Conservation (phyloP, 2,888 invertebrate species). For the Spisula solida region DNA sequence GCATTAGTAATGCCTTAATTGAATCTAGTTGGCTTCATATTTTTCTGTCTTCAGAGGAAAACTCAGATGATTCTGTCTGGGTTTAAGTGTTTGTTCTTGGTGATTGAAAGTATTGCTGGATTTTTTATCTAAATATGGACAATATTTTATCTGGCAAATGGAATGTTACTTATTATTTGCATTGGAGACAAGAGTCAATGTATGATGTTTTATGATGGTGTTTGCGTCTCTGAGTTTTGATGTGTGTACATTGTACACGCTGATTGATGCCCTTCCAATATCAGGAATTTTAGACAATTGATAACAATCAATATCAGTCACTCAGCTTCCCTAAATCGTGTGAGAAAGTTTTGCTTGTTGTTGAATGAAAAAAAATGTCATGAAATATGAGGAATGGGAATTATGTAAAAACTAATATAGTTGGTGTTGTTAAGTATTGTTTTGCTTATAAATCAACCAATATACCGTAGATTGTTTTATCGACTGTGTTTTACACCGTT, state of each 20-base stretch:
- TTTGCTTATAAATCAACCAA: conserved; percentile 24
- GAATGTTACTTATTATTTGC: neutral
- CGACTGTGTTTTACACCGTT: conserved; percentile 8
- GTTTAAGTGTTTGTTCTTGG: conserved; percentile 4
- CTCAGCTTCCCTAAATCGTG: neutral
- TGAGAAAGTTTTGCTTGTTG: neutral
- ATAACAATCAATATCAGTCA: neutral
- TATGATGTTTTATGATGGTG: neutral
- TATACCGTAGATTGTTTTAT: neutral
- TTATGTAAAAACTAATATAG: neutral
- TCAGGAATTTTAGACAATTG: neutral
- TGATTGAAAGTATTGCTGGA: neutral
- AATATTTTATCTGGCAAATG: neutral
- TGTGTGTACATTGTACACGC: neutral
- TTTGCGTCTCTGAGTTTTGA: neutral
- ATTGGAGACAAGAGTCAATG: conserved; percentile 8
- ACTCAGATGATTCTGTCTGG: neutral
- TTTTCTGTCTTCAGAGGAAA: no score
- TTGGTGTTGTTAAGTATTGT: neutral
- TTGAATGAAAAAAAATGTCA: neutral
- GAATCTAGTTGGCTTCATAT: no score
- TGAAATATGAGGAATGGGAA: neutral
- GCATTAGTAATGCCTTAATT: no score
- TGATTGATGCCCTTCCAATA: neutral
- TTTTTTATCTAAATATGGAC: conserved; percentile 8